Evolutionary conservation across 2,797 vertebrate species (phyloP).

Genomic region (Sarcophilus harrisii): DNA sequence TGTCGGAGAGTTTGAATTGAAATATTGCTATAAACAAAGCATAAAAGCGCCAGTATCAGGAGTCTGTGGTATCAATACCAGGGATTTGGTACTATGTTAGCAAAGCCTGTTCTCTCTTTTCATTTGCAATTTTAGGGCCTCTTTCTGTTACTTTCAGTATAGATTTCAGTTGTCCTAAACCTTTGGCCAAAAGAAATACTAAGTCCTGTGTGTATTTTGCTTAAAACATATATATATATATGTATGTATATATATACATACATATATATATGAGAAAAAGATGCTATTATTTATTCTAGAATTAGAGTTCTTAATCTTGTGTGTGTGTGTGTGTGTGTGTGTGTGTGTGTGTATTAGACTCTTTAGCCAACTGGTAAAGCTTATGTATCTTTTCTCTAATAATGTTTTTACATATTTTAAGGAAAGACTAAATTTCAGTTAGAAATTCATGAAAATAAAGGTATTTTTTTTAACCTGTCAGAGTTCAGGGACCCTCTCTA

Average conservation of each 20-base stretch:
- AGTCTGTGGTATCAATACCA: not conserved
- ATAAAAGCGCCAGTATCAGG: not conserved
- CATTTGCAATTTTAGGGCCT: not conserved
- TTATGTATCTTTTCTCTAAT: not conserved
- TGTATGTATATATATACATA: too few species aligned
- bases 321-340: not conserved
- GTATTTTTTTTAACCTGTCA: not conserved
- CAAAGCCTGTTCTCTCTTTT: not conserved
- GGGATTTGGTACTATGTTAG: too few species aligned
- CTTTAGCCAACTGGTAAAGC: not conserved
- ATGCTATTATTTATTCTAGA: not conserved
- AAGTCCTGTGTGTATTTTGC: not conserved
- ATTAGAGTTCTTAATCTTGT: not conserved
- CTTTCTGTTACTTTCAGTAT: not conserved
- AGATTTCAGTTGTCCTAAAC: not conserved
- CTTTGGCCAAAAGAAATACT: not conserved
- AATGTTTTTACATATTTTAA: not conserved
- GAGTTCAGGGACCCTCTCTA: not conserved
- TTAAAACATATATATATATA: not conserved
- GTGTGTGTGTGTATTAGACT: not conserved
- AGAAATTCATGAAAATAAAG: not conserved
- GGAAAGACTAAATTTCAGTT: not conserved
- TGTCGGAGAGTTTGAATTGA: not conserved
- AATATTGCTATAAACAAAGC: not conserved
- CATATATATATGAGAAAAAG: not conserved